Evolutionary conservation across 2,113 vertebrate genomes (phyloP).

Genomic region (Tragulus kanchil): DNA sequence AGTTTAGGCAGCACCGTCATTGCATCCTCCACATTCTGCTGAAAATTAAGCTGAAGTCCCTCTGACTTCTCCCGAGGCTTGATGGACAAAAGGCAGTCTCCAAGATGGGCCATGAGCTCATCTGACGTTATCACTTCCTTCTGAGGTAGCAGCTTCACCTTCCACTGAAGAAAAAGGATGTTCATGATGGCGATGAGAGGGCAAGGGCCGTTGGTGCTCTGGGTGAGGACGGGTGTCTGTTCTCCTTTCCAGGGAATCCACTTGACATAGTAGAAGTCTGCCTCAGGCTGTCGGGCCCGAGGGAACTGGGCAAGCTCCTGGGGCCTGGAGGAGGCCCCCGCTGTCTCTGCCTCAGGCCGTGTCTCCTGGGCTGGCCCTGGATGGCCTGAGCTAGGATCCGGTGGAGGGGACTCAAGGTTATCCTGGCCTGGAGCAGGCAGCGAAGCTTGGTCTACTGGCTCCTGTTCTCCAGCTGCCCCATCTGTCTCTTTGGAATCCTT

Average conservation of each 20-base stretch:
- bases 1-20: constrained; percentile 95
- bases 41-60: constrained; percentile 96
- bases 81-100: constrained; percentile 95
- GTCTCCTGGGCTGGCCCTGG: not conserved
- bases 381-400: not conserved
- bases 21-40: constrained; percentile 96
- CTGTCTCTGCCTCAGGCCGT: constrained; percentile 34
- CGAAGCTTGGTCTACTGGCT: not conserved
- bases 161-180: constrained; percentile 95
- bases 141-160: constrained; percentile 95
- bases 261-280: constrained; percentile 93
- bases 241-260: constrained; percentile 98
- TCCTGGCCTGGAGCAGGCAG: not conserved
- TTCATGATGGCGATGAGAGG: constrained; percentile 97
- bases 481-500: not conserved
- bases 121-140: constrained; percentile 94
- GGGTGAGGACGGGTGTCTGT: constrained; percentile 93
- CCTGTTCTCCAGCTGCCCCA: not conserved
- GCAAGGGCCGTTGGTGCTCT: constrained; percentile 96
- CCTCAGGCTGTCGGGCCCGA: constrained; percentile 57
- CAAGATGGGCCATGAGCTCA: constrained; percentile 95
- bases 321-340: rapidly evolving
- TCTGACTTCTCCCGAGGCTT: constrained; percentile 92
- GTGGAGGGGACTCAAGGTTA: constrained; percentile 2
- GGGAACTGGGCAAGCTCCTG: constrained; percentile 62